Evolutionary conservation across 2,797 vertebrate genomes (phyloP).

Genomic region (Poecilia wingei): DNA sequence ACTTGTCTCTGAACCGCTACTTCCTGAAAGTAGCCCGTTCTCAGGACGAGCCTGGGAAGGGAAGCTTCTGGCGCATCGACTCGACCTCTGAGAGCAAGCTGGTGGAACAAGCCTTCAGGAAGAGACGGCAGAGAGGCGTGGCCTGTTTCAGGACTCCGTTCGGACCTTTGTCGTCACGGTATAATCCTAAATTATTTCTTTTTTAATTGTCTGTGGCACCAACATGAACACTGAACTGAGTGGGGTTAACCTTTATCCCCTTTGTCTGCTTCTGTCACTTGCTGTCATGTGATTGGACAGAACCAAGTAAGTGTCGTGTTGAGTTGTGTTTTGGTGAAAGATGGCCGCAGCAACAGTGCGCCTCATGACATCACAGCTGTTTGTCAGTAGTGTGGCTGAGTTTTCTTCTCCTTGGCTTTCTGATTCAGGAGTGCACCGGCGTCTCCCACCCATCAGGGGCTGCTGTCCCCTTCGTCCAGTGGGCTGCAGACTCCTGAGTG

Average conservation of each 20-base stretch:
- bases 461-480: constrained; percentile 92
- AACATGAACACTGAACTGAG: constrained; percentile 7
- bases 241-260: constrained; percentile 48
- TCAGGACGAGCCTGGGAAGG: constrained; percentile 98
- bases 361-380: constrained; percentile 14
- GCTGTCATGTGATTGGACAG: constrained; percentile 78
- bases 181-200: not conserved
- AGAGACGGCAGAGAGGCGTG: constrained; percentile 94
- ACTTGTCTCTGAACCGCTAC: constrained; percentile 98
- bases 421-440: constrained; percentile 92
- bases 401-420: not conserved
- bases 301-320: constrained; percentile 80
- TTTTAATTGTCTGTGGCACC: not conserved
- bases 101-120: constrained; percentile 97
- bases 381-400: not conserved
- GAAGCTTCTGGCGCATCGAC: constrained; percentile 98
- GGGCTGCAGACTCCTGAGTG: constrained; percentile 98
- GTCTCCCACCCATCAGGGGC: constrained; percentile 95
- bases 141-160: constrained; percentile 98
- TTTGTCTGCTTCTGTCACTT: constrained; percentile 70
- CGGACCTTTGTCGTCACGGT: constrained; percentile 97
- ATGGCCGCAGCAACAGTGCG: not conserved
- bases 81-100: constrained; percentile 95
- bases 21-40: constrained; percentile 99
- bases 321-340: constrained; percentile 33